Conservation (phyloP, 2,888 invertebrate species). For the Halocaridina rubra region DNA sequence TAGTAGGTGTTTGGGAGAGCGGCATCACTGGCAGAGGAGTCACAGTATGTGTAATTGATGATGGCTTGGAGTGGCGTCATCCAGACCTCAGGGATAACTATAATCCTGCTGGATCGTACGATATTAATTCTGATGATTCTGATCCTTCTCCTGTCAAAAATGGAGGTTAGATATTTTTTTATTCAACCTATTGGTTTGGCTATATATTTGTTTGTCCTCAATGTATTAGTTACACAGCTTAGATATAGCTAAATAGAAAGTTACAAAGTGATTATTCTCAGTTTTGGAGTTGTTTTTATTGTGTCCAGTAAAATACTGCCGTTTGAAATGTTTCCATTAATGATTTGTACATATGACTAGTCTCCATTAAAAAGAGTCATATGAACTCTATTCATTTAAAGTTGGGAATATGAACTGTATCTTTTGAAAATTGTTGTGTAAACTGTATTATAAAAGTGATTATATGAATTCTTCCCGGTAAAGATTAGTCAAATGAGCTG, state of each 20-base stretch:
- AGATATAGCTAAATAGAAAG: neutral
- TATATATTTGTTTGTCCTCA: neutral
- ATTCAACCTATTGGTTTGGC: too few species aligned
- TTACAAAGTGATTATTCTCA: neutral
- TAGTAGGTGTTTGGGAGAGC: constrained; percentile 59
- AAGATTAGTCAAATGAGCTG: neutral
- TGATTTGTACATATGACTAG: too few species aligned
- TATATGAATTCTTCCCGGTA: neutral
- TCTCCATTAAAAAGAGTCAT: too few species aligned
- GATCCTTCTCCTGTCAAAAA: constrained; percentile 61
- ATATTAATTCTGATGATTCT: constrained; percentile 58
- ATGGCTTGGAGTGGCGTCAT: constrained; percentile 60
- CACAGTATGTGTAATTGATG: constrained; percentile 61
- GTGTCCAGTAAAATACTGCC: too few species aligned
- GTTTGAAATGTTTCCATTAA: too few species aligned
- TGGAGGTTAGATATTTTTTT: constrained; percentile 42
- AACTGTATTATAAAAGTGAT: too few species aligned
- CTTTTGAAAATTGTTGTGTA: too few species aligned
- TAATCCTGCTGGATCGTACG: constrained; percentile 52
- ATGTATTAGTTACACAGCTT: neutral
- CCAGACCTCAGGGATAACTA: constrained; percentile 59
- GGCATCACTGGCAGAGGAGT: constrained; percentile 60
- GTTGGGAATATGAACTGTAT: too few species aligned
- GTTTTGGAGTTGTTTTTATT: too few species aligned
- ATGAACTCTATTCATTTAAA: too few species aligned